Base-by-base conservation (phyloP, 2,888 invertebrate species). In the Cosmopolites sordidus region DNA sequence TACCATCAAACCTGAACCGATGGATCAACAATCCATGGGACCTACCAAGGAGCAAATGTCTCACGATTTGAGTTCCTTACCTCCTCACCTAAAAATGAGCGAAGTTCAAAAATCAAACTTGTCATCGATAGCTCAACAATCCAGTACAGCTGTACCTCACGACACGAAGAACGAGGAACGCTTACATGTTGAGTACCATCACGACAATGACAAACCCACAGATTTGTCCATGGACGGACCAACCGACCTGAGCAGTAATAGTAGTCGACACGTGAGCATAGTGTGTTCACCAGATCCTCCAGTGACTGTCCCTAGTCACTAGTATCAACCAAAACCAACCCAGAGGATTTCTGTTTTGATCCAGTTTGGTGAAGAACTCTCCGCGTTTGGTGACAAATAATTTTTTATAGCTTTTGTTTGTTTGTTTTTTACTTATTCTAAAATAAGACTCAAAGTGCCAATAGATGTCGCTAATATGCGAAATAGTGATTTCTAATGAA, bases 261-360 rank as follows among this genome's bases (percentile, higher is more conserved):
- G 66, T 48, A 67, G 72, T 60, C 70, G 72, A 58, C 67, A 73
- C 38, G 48, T 54, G 30, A 73, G 69, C 58, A 73, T 74, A 43
- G 69, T 73, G 6, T 74, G 74, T 64, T 73, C 73, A 18, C 73
- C 73, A 6, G 74, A 74, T 59, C 70, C 72, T 16, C 73, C 72
- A 6, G 64, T 69, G 43, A 58, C 61, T 17, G 64, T 62, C 27
- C 60, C 61, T 43, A 64, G 66, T 54, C 69, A 69, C 56, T 65
- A 63, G 60, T 57, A 46, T n/a, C 33, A 33, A 27, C 9, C 27
- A 27, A 27, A 27, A 27, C 5, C 11, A 11, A 11, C 12, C 33
- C 33, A 33, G 3, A 4, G 12, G 3, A 5, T 3, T 11, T 33
- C 3, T 33, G 11, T 33, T 33, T 6, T 9, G 27, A n/a, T 27